Percentiles rank a stretch among this genome's conserved stretches.
These are phyloP conservation scores for Lutraria lutraria DNA, from an alignment of 2,888 invertebrate species.

Conservation along the genomic window DNA sequence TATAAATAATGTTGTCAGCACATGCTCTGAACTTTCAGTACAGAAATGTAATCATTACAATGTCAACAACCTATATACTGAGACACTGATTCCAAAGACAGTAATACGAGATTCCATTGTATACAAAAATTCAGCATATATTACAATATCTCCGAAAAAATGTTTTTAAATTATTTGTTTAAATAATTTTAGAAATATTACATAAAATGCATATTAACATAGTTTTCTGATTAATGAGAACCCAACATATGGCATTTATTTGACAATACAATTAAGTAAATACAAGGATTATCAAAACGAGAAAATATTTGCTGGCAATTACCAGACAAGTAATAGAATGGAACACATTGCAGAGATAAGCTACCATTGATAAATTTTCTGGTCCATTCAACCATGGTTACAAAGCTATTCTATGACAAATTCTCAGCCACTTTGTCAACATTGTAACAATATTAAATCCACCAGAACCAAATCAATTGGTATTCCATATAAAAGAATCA, in stretches of 20 bases:
- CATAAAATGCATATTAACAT: no score
- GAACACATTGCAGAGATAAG: neutral
- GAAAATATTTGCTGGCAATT: neutral
- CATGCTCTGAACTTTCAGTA: no score
- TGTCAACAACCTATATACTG: no score
- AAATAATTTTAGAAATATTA: no score
- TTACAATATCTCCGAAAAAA: no score
- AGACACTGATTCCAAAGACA: no score
- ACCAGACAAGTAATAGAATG: neutral
- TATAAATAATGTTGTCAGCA: no score
- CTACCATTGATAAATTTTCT: neutral
- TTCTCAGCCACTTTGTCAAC: constrained; percentile 12
- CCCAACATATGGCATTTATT: neutral
- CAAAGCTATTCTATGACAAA: neutral
- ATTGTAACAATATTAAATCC: neutral
- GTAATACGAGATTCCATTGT: no score
- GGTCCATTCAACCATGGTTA: neutral
- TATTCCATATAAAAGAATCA: constrained; percentile 12
- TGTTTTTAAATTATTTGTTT: no score
- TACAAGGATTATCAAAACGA: neutral
- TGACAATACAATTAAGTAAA: neutral
- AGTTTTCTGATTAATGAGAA: no score
- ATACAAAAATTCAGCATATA: no score
- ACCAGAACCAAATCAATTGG: neutral
- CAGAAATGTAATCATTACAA: no score